Percentiles rank a stretch among this genome's conserved stretches.
Evolutionary conservation across 2,888 invertebrate species (phyloP).

Genomic region (Endotricha flammealis): DNA sequence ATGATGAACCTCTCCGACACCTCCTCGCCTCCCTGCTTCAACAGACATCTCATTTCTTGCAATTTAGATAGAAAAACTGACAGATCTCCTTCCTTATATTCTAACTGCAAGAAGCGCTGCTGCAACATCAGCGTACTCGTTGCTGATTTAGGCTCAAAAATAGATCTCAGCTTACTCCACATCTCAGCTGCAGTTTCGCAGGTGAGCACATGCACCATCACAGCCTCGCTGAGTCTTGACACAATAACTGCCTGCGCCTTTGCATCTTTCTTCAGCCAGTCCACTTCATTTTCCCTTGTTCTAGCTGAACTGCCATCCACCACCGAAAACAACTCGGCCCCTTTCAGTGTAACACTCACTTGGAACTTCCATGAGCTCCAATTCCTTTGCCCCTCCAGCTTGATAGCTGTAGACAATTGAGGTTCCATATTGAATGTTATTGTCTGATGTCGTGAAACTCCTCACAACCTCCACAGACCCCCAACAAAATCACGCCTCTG

Average conservation of each 20-base stretch:
- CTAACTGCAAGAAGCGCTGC: background rate
- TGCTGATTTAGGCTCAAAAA: no score
- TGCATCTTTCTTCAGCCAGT: background rate
- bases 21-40: background rate
- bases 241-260: background rate
- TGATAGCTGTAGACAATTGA: no score
- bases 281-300: background rate
- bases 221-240: background rate
- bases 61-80: background rate
- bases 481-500: no score
- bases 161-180: no score
- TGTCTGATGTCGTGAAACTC: no score
- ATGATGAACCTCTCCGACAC: no score
- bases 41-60: background rate
- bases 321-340: background rate
- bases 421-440: no score
- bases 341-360: background rate
- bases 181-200: background rate
- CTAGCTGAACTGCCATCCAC: background rate
- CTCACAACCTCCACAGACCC: no score
- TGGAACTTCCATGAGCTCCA: background rate
- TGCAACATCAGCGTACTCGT: no score
- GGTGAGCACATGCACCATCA: background rate
- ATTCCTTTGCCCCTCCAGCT: background rate
- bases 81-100: background rate